A percentile compares a stretch with the other conserved stretches of the same genome.
phyloP scores from a whole-genome alignment of 2,113 vertebrate genomes.

The Takifugu flavidus region DNA sequence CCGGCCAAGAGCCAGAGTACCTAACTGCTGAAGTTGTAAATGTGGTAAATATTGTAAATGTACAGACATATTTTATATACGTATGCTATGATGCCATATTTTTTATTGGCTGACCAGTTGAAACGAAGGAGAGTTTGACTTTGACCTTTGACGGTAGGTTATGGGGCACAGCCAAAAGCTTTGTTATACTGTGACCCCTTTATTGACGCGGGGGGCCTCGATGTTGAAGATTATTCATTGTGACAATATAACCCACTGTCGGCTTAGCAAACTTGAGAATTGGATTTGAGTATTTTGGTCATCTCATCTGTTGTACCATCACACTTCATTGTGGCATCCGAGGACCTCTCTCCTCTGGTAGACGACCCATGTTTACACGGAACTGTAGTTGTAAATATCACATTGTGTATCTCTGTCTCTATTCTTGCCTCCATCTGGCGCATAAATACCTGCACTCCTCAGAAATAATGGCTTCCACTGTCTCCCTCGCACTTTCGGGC shows the following conservation, averaged over 20 bases:
- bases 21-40: constrained; percentile 70
- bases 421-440: constrained; percentile 31
- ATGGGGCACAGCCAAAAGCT: constrained; percentile 28
- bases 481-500: constrained; percentile 49
- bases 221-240: no score
- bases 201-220: no score
- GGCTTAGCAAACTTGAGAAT: not conserved
- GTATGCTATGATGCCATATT: constrained; percentile 71
- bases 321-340: constrained; percentile 19
- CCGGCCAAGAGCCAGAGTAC: constrained; percentile 43
- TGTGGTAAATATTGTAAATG: constrained; percentile 79
- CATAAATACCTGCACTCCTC: constrained; percentile 30
- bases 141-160: constrained; percentile 38
- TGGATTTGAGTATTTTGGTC: constrained; percentile 7
- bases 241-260: no score
- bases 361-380: constrained; percentile 60
- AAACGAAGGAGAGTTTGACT: constrained; percentile 40
- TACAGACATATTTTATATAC: constrained; percentile 82
- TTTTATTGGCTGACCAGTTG: constrained; percentile 61
- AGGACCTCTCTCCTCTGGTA: constrained; percentile 34
- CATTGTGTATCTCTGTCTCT: constrained; percentile 35
- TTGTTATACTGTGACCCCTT: not conserved
- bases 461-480: constrained; percentile 42
- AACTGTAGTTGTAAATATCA: constrained; percentile 67
- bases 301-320: constrained; percentile 39